Evolutionary conservation across 2,797 vertebrate genomes (phyloP), one percentile per base, ranked within the genome.

Genomic region (Knipowitschia caucasica): DNA sequence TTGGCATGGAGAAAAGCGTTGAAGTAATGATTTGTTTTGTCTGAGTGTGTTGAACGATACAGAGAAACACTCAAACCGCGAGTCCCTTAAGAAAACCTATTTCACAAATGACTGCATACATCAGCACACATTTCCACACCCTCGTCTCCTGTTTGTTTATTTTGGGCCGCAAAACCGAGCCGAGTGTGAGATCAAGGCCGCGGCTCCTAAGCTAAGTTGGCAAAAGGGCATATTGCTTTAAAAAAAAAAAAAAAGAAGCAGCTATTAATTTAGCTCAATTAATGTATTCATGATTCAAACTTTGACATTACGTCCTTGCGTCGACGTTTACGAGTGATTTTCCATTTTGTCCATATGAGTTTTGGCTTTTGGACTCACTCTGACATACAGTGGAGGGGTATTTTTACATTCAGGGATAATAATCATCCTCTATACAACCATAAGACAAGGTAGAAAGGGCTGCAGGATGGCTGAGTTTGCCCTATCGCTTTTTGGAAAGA

Each of bases 61-160:
- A 70, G 67, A 64, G 73, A 75, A 69, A 56, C 69, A 30, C 30
- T 31, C 45, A 31, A 31, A 47, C 45, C 74, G 56, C 57, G 5
- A 73, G 78, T 71, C 65, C 54, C 59, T 67, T 74, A 55, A 83
- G 81, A 86, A 80, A 81, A 82, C 71, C 86, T 80, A 85, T 69
- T 77, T 87, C 71, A 86, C 78, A 80, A 85, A 79, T 68, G 72
- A 76, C 61, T 53, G 59, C 71, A 71, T 74, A 78, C 59, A 84
- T 86, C 69, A 75, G 73, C 68, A 77, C 53, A 54, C 65, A 63
- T 69, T 63, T 64, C 66, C 67, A 61, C 69, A 64, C 76, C 61
- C 62, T 62, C 6, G 53, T 53, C 53, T 58, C 15, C 21, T 75
- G 47, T 80, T 77, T 85, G 82, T 82, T 84, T 74, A 74, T 69